These are phyloP conservation scores for Endotricha flammealis DNA, from an alignment of 2,888 invertebrate species.

Conservation along the genomic window DNA sequence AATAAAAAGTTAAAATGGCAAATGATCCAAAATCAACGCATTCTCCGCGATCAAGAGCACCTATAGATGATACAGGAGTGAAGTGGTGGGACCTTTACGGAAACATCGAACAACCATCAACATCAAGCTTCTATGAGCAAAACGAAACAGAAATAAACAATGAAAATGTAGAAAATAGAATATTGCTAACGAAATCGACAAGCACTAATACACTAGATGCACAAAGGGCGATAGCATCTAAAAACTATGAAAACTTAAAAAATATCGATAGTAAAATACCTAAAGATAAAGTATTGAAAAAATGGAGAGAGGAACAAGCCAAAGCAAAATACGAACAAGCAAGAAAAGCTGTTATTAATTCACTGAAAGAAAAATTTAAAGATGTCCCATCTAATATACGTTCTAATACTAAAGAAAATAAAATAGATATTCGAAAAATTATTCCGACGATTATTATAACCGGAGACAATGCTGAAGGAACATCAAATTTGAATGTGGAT, in stretches of 20 bases:
- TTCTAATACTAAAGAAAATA: conserved; percentile 35
- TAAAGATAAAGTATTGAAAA: conserved; percentile 54
- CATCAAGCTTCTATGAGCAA: conserved; percentile 20
- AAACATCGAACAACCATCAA: conserved; percentile 13
- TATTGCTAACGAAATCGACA: conserved; percentile 36
- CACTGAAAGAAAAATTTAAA: conserved; percentile 62
- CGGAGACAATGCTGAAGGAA: conserved; percentile 64
- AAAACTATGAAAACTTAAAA: conserved; percentile 28
- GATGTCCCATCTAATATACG: conserved; percentile 30
- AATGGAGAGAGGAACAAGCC: conserved; percentile 58
- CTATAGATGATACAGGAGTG: conserved; percentile 46
- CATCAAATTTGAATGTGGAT: conserved; percentile 67
- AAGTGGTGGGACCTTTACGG: conserved; percentile 56
- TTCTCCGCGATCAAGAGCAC: conserved; percentile 58
- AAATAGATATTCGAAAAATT: conserved; percentile 41
- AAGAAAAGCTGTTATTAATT: conserved; percentile 60
- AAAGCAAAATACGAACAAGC: conserved; percentile 57
- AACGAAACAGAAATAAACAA: conserved; percentile 18
- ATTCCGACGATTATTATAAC: conserved; percentile 49
- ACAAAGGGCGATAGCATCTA: conserved; percentile 30
- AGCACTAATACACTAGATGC: conserved; percentile 27
- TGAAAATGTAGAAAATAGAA: conserved; percentile 15
- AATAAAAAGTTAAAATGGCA: conserved; percentile 31
- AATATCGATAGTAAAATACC: conserved; percentile 27
- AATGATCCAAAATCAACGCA: conserved; percentile 34